phyloP scores from a whole-genome alignment of 2,797 vertebrate genomes.

The Brotula barbata region DNA sequence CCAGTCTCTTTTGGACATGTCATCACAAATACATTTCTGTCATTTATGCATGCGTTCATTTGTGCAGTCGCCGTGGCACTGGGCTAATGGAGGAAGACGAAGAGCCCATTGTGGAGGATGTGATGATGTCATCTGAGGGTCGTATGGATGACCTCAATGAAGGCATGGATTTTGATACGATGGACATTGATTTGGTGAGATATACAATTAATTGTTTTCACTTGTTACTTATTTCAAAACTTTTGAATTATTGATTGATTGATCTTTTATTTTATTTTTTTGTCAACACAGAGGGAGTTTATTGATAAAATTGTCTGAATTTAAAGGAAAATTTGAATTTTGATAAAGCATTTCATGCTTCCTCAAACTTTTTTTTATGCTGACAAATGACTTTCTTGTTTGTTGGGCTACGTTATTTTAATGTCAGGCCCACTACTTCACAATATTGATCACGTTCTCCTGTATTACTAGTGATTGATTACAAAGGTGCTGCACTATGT shows the following conservation, averaged over 20 bases:
- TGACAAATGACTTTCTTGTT: no score
- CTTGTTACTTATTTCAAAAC: background rate
- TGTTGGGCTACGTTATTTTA: no score
- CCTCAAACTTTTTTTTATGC: no score
- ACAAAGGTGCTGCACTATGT: no score
- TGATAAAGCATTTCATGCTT: no score
- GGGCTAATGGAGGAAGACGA: conserved; percentile 99
- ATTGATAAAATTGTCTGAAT: no score
- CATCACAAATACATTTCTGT: background rate
- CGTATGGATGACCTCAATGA: conserved; percentile 99
- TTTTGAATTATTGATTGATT: background rate
- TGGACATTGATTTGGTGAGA: conserved; percentile 99
- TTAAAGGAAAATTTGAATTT: no score
- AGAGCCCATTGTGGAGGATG: conserved; percentile 98
- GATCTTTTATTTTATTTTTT: background rate
- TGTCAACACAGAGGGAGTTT: background rate
- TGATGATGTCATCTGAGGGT: conserved; percentile 99
- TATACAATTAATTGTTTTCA: background rate
- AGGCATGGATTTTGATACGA: conserved; percentile 99
- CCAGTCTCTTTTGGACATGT: background rate
- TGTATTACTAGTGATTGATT: no score
- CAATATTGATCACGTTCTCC: no score
- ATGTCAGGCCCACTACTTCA: no score
- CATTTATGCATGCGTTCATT: background rate
- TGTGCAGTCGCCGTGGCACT: conserved; percentile 91